Evolutionary conservation across 2,888 invertebrate genomes (phyloP).

Genomic region (Pedicia rivosa): DNA sequence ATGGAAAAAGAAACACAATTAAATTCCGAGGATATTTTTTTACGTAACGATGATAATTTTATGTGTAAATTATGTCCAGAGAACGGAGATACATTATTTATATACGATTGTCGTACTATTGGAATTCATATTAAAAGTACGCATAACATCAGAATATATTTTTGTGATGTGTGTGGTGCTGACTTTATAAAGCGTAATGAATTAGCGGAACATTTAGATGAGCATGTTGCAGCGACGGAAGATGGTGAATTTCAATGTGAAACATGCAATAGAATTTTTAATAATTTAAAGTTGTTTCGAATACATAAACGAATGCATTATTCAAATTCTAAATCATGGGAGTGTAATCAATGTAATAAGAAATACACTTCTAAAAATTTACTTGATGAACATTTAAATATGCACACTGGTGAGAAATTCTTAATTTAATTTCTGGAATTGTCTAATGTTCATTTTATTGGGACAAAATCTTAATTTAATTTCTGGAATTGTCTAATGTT

Average conservation of each 20-base stretch:
- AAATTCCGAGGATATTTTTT: background rate
- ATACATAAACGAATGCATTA: constrained; percentile 49
- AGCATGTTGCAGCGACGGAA: constrained; percentile 38
- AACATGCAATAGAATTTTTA: constrained; percentile 43
- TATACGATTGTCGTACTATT: constrained; percentile 40
- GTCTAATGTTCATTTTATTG: no score
- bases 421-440: no score
- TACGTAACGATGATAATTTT: constrained; percentile 28
- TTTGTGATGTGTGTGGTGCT: constrained; percentile 52
- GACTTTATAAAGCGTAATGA: constrained; percentile 48
- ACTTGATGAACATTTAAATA: constrained; percentile 55
- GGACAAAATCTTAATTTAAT: no score
- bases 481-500: no score
- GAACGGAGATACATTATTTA: constrained; percentile 26
- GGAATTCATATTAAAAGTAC: constrained; percentile 40
- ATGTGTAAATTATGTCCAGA: constrained; percentile 27
- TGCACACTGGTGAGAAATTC: no score
- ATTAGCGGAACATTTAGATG: constrained; percentile 44
- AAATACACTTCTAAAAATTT: constrained; percentile 51
- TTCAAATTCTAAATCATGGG: constrained; percentile 42
- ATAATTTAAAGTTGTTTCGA: constrained; percentile 40
- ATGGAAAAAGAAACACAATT: no score
- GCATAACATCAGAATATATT: constrained; percentile 48
- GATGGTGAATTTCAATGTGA: constrained; percentile 48
- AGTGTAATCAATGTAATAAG: constrained; percentile 48